A percentile compares a stretch with the other conserved stretches of the same genome.
These are phyloP conservation scores for Chalcosyrphus nemorum DNA, from an alignment of 2,888 invertebrate species.

Conservation along the genomic window DNA sequence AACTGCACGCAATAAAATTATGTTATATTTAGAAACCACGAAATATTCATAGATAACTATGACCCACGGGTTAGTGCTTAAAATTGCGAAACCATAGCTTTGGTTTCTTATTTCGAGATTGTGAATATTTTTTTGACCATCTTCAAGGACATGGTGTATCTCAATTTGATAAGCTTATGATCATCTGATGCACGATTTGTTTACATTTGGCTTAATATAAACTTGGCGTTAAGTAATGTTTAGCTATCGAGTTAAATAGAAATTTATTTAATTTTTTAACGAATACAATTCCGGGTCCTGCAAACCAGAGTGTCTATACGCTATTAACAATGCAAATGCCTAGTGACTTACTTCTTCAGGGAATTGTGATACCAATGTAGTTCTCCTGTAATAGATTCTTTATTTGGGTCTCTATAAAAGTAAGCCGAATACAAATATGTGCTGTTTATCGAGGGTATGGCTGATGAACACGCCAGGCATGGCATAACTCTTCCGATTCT, in stretches of 20 bases:
- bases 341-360: too few species aligned
- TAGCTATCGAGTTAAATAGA: neutral
- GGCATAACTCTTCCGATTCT: too few species aligned
- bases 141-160: neutral
- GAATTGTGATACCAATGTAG: too few species aligned
- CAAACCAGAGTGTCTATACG: too few species aligned
- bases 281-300: too few species aligned
- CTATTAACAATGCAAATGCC: too few species aligned
- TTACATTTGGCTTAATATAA: slow-evolving; percentile 7
- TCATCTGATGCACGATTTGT: slow-evolving; percentile 16
- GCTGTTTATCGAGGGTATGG: too few species aligned
- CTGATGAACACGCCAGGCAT: too few species aligned
- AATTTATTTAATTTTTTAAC: too few species aligned
- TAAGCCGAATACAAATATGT: too few species aligned
- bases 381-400: too few species aligned
- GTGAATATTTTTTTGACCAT: neutral
- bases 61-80: neutral
- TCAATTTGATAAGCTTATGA: slow-evolving; percentile 3
- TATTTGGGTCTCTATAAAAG: too few species aligned
- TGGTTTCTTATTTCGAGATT: neutral
- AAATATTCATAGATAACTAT: neutral
- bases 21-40: neutral
- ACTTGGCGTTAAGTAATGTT: neutral
- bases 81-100: neutral
- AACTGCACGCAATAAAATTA: neutral